These are phyloP conservation scores for Protosalanx chinensis DNA, from an alignment of 2,797 vertebrate species.

Conservation along the genomic window DNA sequence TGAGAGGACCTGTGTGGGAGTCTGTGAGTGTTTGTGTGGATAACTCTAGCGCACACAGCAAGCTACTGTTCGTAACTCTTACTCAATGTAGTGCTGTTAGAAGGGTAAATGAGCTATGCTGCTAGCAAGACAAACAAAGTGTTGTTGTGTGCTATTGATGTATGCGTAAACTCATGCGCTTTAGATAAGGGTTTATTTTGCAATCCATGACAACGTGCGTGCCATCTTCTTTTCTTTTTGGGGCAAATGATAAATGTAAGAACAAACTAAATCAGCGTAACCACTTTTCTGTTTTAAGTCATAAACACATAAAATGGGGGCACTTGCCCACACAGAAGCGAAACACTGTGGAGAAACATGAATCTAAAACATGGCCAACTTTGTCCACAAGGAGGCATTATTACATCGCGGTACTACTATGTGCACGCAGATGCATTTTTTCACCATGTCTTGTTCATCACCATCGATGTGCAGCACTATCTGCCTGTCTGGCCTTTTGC, in stretches of 20 bases:
- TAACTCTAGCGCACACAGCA: background rate
- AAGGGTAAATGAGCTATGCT: background rate
- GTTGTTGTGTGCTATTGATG: no score
- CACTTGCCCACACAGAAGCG: no score
- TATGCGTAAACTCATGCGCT: no score
- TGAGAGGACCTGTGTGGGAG: background rate
- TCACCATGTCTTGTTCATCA: background rate
- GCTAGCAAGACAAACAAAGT: no score
- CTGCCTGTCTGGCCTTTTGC: background rate
- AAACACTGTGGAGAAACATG: background rate
- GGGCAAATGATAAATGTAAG: no score
- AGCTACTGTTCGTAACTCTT: background rate
- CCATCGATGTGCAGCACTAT: background rate
- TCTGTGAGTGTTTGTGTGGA: background rate
- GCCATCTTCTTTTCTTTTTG: no score
- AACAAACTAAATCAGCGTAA: background rate
- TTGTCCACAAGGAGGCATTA: constrained; percentile 57
- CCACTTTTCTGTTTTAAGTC: no score
- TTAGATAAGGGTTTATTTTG: no score
- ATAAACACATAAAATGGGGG: no score
- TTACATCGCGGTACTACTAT: constrained; percentile 2
- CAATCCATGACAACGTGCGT: no score
- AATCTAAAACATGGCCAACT: background rate
- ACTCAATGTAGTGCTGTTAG: background rate
- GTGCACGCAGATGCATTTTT: constrained; percentile 7